These are phyloP conservation scores for Aplysia californica DNA, from an alignment of 1,140 invertebrate genomes.

Conservation along the genomic window DNA sequence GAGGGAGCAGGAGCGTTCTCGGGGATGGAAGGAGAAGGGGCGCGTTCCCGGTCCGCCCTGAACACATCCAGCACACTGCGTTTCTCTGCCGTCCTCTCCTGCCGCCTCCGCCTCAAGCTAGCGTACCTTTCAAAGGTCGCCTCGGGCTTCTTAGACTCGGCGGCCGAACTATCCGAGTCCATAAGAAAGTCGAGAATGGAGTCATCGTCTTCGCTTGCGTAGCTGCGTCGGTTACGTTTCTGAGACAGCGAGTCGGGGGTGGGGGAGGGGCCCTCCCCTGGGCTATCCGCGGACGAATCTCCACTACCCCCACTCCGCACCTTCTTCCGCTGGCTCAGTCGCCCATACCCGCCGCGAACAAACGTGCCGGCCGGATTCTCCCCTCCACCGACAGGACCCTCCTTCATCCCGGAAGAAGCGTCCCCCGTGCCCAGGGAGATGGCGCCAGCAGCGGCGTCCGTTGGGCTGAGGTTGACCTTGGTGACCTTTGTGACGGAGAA, in stretches of 20 bases:
- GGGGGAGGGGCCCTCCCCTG: slow-evolving; percentile 1
- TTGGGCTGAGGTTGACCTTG: slow-evolving; percentile 48
- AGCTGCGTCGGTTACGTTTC: slow-evolving; percentile 36
- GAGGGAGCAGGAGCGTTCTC: neutral
- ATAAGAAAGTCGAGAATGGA: slow-evolving; percentile 54
- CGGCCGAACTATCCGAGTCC: slow-evolving; percentile 27
- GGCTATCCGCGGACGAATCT: neutral
- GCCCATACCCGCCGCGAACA: slow-evolving; percentile 45
- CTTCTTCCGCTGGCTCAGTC: slow-evolving; percentile 44
- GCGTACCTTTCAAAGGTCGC: slow-evolving; percentile 49
- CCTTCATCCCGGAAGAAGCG: too few relatives aligned
- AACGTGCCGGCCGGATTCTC: slow-evolving; percentile 30
- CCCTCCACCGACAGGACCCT: neutral
- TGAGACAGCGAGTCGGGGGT: slow-evolving; percentile 19
- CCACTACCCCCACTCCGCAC: too few relatives aligned
- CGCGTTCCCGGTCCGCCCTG: slow-evolving; percentile 48
- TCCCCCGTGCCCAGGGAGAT: slow-evolving; percentile 13
- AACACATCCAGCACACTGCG: slow-evolving; percentile 31
- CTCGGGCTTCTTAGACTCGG: slow-evolving; percentile 29
- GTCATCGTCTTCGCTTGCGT: slow-evolving; percentile 43
- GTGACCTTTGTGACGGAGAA: slow-evolving; percentile 57
- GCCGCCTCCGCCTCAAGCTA: slow-evolving; percentile 46
- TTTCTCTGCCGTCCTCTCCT: slow-evolving; percentile 40
- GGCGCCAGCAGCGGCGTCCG: slow-evolving; percentile 4
- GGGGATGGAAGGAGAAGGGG: slow-evolving; percentile 46